Conservation (phyloP, 2,797 vertebrate genomes). For the Pristis pectinata region DNA sequence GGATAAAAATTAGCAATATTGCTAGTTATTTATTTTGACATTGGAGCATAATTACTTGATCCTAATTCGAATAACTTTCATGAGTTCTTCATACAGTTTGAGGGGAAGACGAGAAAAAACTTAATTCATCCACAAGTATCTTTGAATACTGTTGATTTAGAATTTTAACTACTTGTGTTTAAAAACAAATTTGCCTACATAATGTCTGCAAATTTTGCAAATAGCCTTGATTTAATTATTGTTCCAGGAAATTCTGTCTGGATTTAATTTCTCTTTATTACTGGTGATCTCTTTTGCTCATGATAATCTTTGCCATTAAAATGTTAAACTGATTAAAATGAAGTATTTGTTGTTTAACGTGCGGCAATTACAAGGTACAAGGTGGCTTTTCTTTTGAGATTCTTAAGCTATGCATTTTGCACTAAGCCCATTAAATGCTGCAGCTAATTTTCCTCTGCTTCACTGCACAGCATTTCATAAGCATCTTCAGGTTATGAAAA, state of each 20-base stretch:
- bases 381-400: neutral
- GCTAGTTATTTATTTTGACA: neutral
- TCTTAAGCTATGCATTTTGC: neutral
- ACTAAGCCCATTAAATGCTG: neutral
- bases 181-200: neutral
- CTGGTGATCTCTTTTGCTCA: neutral
- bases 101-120: neutral
- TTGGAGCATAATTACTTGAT: neutral
- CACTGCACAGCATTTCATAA: neutral
- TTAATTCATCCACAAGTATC: neutral
- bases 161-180: neutral
- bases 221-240: neutral
- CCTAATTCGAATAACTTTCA: neutral
- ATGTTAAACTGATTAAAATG: neutral
- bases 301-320: neutral
- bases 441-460: neutral
- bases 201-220: neutral
- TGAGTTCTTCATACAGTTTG: neutral
- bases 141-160: neutral
- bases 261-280: neutral
- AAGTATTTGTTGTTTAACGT: slow-evolving; percentile 21
- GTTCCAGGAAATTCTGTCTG: neutral
- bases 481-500: neutral
- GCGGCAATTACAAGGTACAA: neutral
- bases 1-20: neutral